Evolutionary conservation across 1,140 invertebrate species (phyloP), one percentile per base, ranked within the genome.

Genomic region (Macrobrachium rosenbergii): DNA sequence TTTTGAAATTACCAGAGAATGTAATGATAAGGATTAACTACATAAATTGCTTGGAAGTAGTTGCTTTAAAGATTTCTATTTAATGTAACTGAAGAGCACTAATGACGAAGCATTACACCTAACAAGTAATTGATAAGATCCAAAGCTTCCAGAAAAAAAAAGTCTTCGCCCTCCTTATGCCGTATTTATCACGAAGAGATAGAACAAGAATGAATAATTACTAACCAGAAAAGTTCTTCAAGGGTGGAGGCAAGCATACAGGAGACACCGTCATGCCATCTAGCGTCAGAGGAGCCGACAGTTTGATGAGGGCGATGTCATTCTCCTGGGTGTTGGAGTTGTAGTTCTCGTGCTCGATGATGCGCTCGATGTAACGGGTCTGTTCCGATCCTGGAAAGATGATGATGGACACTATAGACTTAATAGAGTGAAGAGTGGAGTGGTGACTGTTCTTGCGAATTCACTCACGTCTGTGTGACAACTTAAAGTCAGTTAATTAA

Each of bases 211-310:
- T 52, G 7, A 52, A 10, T 52, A 52, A 12, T 12, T 52, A 52
- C 77, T 67, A 23, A 83, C 86, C 80, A 78, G 80, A 43, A 62
- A 88, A 88, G 45, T 59, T 78, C 10, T 19, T 69, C 19, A 60
- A 14, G 75, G 45, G 64, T 11, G 80, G 73, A 8, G 86, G 86
- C 45, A 88, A 43, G 23, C 86, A 88, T 37, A 82, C 77, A 43
- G 86, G 86, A 3, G 86, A 82, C 45, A 82, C 86, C 10, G 86
- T 88, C 19, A 88, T 58, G 45, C 86, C 86, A 52, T 88, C 86
- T 19, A 88, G 43, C 19, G 58, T 28, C 12, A 88, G 52, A 16
- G 86, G 86, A 11, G 37, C 14, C 2, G 67, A 6, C 28, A 87
- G 76, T 62, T 82, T 75, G 59, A 87, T 62, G n/a, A 87, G 67